Evolutionary conservation across 2,888 invertebrate species (phyloP), one percentile per base, ranked within the genome.

Genomic region (Busseola fusca): DNA sequence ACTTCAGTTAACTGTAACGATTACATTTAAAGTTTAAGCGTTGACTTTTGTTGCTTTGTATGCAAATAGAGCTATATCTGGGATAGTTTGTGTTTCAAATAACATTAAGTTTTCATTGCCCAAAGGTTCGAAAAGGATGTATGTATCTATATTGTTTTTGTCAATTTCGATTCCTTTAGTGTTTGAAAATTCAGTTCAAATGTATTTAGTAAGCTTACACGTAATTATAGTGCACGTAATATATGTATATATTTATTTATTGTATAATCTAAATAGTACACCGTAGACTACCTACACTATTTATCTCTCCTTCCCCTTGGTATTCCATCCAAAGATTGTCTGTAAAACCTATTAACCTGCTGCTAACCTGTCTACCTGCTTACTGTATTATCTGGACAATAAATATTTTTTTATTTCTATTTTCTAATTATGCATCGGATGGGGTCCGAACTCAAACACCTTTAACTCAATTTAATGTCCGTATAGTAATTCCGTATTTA

Each of bases 1-100:
- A 63, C 63, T 64, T 65, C 73, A 56, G 77, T 78, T 75, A 78
- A 85, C 74, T 81, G 74, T 84, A 83, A 84, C 78, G 52, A 73
- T 71, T 64, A 78, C 72, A 77, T 76, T 83, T 72, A 77, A 69
- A 85, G 78, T 81, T 85, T 71, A 69, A 84, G 65, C 66, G 78
- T 74, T 68, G 57, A 69, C 73, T 80, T 72, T 56, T 68, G 60
- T 82, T 42, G 58, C 64, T 76, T 77, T 74, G 78, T 62, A 60
- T 72, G 78, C 60, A 72, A 72, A 81, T 69, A 57, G 63, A 65
- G 63, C 21, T 14, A 64, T 81, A 66, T 59, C 52, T 65, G 48
- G 48, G 76, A 62, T 16, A 40, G 30, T 60, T 66, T 58, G 48
- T 57, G 56, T 62, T 74, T 63, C 27, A n/a, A 59, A 45, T 69